Base-by-base conservation (phyloP, 2,888 invertebrate species). In the Leptura quadrifasciata region DNA sequence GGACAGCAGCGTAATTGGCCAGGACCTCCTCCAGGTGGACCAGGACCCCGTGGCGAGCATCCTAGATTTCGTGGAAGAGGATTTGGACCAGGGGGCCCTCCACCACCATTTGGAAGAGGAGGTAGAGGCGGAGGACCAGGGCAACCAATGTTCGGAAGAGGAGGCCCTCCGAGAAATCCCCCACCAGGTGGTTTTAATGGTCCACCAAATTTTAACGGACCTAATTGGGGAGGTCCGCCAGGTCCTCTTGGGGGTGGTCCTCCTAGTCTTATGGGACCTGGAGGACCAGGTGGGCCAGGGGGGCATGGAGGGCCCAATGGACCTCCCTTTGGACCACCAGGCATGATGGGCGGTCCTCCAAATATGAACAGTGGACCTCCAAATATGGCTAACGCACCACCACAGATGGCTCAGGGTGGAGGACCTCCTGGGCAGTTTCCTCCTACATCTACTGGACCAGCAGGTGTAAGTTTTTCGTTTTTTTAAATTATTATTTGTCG, bases 201-300 rank as follows among this genome's bases (percentile, higher is more conserved):
- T 10, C 92, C 91, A 4, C 92, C 93, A 9, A 92, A 90, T 79
- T 89, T 89, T 75, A 88, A 86, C 78, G 87, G 86, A 20, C 94
- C 93, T 17, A 94, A 93, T 87, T 95, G 94, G 94, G 94, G 93
- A 15, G 92, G 92, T 0, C 91, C 92, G 0, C 91, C 91, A 6
- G 92, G 92, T 0, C 90, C 9, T 91, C 91, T 0, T n/a, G 77
- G 77, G 58, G 79, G 68, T 88, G 89, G 89, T 68, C 89, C 89
- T 27, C 92, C 92, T 0, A 91, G 91, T 78, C 90, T 92, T 90
- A 91, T 91, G 91, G 91, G 91, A 0, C 77, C 76, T 47, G 74
- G 75, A 21, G 58, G 55, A 35, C 55, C 68, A n/a, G 85, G 82
- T 52, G 84, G 78, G 20, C 73, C 58, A 55, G 76, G 75, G 47